A percentile compares a stretch with the other conserved stretches of the same genome.
Conservation (phyloP, 2,797 vertebrate species). For the Halcyon badia region DNA sequence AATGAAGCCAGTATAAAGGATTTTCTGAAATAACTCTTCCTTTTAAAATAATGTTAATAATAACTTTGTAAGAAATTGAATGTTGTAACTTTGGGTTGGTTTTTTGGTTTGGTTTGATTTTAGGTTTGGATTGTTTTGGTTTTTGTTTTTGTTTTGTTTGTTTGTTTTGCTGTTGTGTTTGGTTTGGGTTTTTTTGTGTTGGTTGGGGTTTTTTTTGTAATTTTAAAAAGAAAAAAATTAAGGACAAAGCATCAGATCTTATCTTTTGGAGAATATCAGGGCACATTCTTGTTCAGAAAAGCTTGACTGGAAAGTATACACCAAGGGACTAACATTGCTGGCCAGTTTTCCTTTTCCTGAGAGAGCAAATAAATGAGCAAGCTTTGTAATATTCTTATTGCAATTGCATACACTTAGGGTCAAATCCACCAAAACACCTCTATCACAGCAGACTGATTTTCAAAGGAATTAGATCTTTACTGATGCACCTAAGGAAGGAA, state of each 20-base stretch:
- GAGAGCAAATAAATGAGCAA: neutral
- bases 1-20: neutral
- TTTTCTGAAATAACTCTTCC: constrained; percentile 32
- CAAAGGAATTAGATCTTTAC: neutral
- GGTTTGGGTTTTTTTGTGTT: no score
- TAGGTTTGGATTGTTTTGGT: no score
- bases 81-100: neutral
- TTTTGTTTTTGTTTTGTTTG: no score
- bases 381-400: neutral
- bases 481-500: neutral
- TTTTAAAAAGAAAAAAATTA: neutral
- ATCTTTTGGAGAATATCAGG: neutral
- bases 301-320: accelerated
- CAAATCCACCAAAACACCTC: neutral
- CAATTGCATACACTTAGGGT: neutral
- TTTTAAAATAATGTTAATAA: constrained; percentile 17
- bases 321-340: accelerated
- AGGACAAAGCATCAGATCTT: neutral
- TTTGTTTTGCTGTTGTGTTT: no score
- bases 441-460: neutral
- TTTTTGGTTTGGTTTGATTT: neutral
- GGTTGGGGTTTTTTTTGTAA: neutral
- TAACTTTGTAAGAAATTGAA: neutral
- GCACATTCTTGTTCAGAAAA: neutral
- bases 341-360: neutral